A percentile compares a stretch with the other conserved stretches of the same genome.
Evolutionary conservation across 2,888 invertebrate genomes (phyloP).

Genomic region (Himalopsyche anomala): DNA sequence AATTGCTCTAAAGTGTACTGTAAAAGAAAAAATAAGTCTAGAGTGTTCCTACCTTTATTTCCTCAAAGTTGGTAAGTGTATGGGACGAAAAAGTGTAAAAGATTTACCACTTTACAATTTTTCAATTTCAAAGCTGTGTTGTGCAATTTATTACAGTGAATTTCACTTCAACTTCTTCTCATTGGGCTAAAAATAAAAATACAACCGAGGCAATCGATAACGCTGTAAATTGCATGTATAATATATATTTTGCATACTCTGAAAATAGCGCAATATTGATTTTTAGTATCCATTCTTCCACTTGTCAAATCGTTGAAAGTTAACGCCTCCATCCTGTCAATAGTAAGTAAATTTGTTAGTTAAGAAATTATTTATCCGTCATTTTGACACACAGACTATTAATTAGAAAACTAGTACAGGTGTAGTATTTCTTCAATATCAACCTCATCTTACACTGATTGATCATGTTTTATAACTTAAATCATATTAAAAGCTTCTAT

Average conservation of each 20-base stretch:
- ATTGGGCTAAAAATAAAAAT: background rate
- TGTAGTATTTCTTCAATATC: no score
- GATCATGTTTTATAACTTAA: no score
- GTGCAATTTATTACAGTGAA: background rate
- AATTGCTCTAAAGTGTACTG: background rate
- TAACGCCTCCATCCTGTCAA: no score
- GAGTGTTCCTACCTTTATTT: background rate
- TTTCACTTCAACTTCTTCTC: background rate
- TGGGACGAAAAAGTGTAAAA: background rate
- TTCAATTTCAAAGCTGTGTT: background rate
- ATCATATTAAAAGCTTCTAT: no score
- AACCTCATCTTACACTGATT: no score
- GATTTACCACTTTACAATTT: conserved; percentile 20
- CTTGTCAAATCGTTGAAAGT: no score
- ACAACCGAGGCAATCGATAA: background rate
- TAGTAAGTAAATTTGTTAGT: no score
- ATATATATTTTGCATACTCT: background rate
- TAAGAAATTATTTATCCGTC: no score
- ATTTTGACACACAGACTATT: no score
- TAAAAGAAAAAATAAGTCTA: background rate
- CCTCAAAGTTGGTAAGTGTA: background rate
- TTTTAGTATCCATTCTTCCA: no score
- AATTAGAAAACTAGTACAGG: no score
- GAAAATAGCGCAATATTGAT: no score
- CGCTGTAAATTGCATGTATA: background rate